Percentiles rank a stretch among this genome's conserved stretches.
These are phyloP conservation scores for Diadema setosum DNA, from an alignment of 35 echinoderm and acorn worm genomes.

Conservation along the genomic window DNA sequence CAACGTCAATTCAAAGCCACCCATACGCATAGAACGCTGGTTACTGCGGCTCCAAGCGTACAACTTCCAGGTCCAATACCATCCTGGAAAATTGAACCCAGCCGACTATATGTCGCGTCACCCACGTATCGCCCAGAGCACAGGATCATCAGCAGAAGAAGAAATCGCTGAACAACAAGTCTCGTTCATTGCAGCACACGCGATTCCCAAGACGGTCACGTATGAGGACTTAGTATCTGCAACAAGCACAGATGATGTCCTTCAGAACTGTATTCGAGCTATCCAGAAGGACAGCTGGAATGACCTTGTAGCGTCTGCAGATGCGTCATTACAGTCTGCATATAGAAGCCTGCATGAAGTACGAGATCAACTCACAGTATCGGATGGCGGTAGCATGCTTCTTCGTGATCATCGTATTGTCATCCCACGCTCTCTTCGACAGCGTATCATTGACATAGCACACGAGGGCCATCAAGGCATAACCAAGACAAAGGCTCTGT, in stretches of 20 bases:
- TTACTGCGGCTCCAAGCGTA: conserved; percentile 55
- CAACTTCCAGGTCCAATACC: conserved; percentile 14
- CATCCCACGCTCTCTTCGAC: conserved; percentile 25
- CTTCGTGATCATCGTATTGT: conserved; percentile 65
- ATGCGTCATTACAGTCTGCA: not conserved
- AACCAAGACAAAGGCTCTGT: conserved; percentile 56
- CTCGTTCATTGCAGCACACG: not conserved
- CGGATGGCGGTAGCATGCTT: not conserved
- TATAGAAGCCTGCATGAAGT: not conserved
- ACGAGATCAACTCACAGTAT: conserved; percentile 36
- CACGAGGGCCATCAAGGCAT: conserved; percentile 77
- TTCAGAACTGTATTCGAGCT: conserved; percentile 35
- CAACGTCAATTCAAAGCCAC: conserved; percentile 36
- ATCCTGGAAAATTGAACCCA: conserved; percentile 49
- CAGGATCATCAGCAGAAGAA: not conserved
- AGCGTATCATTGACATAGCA: conserved; percentile 45
- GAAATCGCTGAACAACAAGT: conserved; percentile 23
- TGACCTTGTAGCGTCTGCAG: not conserved
- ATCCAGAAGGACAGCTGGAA: conserved; percentile 20
- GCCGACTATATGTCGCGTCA: conserved; percentile 67
- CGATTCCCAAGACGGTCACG: conserved; percentile 24
- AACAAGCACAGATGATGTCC: conserved; percentile 1
- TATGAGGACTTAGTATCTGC: conserved; percentile 19
- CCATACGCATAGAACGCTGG: conserved; percentile 57
- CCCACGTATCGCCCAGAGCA: not conserved